Evolutionary conservation across 2,113 vertebrate genomes (phyloP).

Genomic region (Sander lucioperca): DNA sequence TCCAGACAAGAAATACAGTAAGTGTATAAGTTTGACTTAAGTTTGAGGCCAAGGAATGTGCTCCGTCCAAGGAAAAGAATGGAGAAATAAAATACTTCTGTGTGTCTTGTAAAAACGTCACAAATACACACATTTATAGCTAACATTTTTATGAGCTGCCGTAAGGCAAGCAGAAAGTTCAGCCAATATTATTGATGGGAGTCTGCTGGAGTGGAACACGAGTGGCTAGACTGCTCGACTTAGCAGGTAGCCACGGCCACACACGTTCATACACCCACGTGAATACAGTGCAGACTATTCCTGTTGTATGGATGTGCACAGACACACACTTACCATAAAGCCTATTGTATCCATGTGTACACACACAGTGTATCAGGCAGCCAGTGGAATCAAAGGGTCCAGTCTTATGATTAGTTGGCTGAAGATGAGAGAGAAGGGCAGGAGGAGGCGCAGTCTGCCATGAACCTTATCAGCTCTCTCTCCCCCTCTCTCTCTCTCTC

Average conservation of each 20-base stretch:
- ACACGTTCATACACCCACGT: not conserved
- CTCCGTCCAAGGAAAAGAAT: constrained; percentile 26
- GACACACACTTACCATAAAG: constrained; percentile 2
- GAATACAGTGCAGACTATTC: not conserved
- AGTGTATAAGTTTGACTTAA: constrained; percentile 1
- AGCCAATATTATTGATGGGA: constrained; percentile 52
- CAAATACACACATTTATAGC: constrained; percentile 47
- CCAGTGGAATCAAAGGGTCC: constrained; percentile 66
- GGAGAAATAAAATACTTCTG: constrained; percentile 29
- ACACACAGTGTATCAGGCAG: constrained; percentile 26
- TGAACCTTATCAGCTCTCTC: constrained; percentile 74
- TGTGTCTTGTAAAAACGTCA: constrained; percentile 51
- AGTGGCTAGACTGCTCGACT: constrained; percentile 30
- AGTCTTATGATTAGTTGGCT: constrained; percentile 75
- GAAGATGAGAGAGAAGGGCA: constrained; percentile 74
- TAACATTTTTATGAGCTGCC: constrained; percentile 44
- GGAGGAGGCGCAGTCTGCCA: constrained; percentile 61
- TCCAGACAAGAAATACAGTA: not conserved
- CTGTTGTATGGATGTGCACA: not conserved
- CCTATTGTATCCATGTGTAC: not conserved
- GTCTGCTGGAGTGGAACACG: constrained; percentile 40
- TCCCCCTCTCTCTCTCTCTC: constrained; percentile 36
- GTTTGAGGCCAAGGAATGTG: constrained; percentile 2
- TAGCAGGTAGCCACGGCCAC: constrained; percentile 35
- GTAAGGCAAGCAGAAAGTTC: constrained; percentile 39